Percentiles rank a stretch among this genome's conserved stretches.
These are phyloP conservation scores for Melieria crassipennis DNA, from an alignment of 2,888 invertebrate genomes.

Conservation along the genomic window DNA sequence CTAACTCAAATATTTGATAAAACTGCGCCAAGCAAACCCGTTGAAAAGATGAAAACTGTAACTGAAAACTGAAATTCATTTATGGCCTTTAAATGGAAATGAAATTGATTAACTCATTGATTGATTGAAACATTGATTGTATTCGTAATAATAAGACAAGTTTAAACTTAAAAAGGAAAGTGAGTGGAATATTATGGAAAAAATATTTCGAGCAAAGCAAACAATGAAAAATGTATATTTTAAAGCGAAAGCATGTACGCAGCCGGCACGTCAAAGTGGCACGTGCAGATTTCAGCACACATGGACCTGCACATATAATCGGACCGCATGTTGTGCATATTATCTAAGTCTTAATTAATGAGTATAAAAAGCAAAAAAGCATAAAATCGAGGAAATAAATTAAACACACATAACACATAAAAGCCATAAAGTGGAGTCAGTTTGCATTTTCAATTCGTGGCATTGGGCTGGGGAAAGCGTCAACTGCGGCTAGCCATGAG, in stretches of 20 bases:
- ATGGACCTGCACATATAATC: too few relatives aligned
- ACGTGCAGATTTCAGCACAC: too few relatives aligned
- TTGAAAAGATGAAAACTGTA: too few relatives aligned
- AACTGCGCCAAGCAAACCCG: too few relatives aligned
- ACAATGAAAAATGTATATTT: slow-evolving; percentile 1
- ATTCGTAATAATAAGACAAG: slow-evolving; percentile 16
- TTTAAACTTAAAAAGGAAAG: not conserved
- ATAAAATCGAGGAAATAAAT: slow-evolving; percentile 14
- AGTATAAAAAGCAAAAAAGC: slow-evolving; percentile 20
- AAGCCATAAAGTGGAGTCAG: too few relatives aligned
- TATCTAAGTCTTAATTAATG: slow-evolving; percentile 34
- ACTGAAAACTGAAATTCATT: slow-evolving; percentile 9
- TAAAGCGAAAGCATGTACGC: not conserved
- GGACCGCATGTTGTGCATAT: slow-evolving; percentile 26
- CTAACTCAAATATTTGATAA: too few relatives aligned
- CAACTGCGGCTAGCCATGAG: too few relatives aligned
- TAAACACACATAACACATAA: not conserved
- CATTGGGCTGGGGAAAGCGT: too few relatives aligned
- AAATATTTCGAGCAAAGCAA: slow-evolving; percentile 10
- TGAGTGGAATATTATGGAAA: too few relatives aligned
- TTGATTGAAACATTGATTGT: not conserved
- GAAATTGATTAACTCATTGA: not conserved
- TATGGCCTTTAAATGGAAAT: slow-evolving; percentile 26
- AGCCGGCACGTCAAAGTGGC: too few relatives aligned
- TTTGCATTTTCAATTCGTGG: too few relatives aligned